Base-by-base conservation (phyloP, 2,888 invertebrate species). In the Heterodera filipjevi region DNA sequence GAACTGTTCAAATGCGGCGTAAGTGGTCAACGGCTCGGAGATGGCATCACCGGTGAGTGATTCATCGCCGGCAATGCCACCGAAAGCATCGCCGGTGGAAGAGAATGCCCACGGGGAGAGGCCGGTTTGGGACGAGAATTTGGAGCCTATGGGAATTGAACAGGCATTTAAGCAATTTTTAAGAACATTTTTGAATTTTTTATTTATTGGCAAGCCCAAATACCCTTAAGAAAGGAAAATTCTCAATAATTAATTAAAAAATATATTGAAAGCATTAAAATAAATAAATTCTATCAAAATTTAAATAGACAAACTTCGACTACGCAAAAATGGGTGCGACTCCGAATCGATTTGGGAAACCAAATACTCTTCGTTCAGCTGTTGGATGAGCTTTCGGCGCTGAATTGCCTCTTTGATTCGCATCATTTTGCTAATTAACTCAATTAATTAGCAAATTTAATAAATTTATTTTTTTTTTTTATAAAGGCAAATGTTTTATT, bases 371-470 rank as follows among this genome's bases (percentile, higher is more conserved):
- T 86, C 87, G 74, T 87, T 87, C 76, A 87, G 82, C 79, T 85
- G 84, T 73, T 87, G 87, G 78, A 87, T 87, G 79, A 87, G 83
- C 80, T 84, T 85, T 78, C 85, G 82, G 22, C 87, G 80, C 77
- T 85, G 84, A 68, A 87, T 87, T 71, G 87, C 87, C 77, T 87
- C 86, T 76, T 87, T 87, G 68, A 87, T 87, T 79, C 87, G 87
- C 87, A 87, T 87, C 87, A 87, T 87, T 76, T 83, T 86, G 79
- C 39, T 10, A 39, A 39, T 39, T 39, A 10, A 39, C 12, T 6
- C 8, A 12, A 39, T 39, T 6, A 2, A 6, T n/a, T n/a, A n/a
- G n/a, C n/a, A n/a, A n/a, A n/a, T n/a, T n/a, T n/a, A n/a, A n/a
- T n/a, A n/a, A n/a, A n/a, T n/a, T n/a, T n/a, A n/a, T n/a, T n/a